Evolutionary conservation across 2,797 vertebrate genomes (phyloP).

Genomic region (Myotis myotis): DNA sequence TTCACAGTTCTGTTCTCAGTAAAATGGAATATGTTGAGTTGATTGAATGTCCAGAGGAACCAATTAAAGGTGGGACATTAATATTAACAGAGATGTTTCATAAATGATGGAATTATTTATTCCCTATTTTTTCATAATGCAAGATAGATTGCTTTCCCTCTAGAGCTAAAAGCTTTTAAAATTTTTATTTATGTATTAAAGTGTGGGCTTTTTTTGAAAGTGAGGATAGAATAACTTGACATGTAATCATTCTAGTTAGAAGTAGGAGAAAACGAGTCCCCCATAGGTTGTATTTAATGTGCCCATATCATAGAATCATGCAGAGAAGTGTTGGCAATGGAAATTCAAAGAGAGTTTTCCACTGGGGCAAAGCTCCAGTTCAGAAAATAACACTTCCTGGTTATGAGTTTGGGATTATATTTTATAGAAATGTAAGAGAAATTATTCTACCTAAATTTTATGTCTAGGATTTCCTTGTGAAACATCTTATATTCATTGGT

Average conservation of each 20-base stretch:
- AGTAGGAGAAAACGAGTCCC: constrained; percentile 14
- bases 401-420: background rate
- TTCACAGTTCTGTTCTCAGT: constrained; percentile 26
- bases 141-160: constrained; percentile 30
- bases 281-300: constrained; percentile 7
- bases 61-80: constrained; percentile 70
- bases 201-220: background rate
- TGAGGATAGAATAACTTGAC: background rate
- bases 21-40: constrained; percentile 38
- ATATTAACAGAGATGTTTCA: constrained; percentile 66
- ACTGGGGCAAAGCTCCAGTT: background rate
- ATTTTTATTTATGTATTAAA: constrained; percentile 32
- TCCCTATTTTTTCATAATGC: background rate
- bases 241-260: constrained; percentile 14
- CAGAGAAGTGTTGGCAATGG: background rate
- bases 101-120: constrained; percentile 65
- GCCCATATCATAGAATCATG: background rate
- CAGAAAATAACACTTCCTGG: background rate
- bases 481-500: background rate
- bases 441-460: background rate
- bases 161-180: constrained; percentile 37
- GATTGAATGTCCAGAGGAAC: constrained; percentile 71
- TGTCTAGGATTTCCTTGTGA: background rate
- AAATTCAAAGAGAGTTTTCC: background rate
- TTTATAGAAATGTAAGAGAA: background rate